Evolutionary conservation across 2,797 vertebrate species (phyloP), one percentile per base, ranked within the genome.

Genomic region (Channa striata): DNA sequence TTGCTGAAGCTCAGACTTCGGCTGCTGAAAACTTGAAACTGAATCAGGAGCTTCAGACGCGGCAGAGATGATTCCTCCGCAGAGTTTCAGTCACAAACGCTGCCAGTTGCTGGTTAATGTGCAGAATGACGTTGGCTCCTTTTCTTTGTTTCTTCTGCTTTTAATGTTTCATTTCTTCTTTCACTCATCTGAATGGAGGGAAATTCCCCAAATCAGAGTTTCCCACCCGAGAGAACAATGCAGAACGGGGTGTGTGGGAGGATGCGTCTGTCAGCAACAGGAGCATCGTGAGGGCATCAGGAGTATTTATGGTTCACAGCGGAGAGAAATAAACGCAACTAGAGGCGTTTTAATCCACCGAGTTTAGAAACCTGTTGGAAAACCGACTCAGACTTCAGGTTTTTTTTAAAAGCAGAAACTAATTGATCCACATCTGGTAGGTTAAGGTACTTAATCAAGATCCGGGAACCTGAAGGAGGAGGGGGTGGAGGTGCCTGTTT

Each of bases 131-230:
- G 25, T 30, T 30, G 25, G 4, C 25, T 30, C 4, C 25, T 30
- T 30, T 30, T 30, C 25, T 30, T 30, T 30, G 6, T 20, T 42
- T 19, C 13, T 20, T 40, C 7, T 34, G 1, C 23, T 20, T 5
- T 49, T 2, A 14, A 13, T 25, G 2, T 11, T 6, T 42, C 20
- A 16, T 5, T 30, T 19, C 40, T 30, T 40, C 44, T 39, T 14
- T 65, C 16, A n/a, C 30, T 42, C 14, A 57, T 36, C 30, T 54
- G 37, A 46, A 12, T 42, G n/a, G n/a, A 21, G 68, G 63, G 72
- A 64, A 72, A 68, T 54, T 54, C 77, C 72, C 58, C 6, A 11
- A 39, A 14, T 3, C 4, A 34, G 46, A 61, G 34, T 59, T 72
- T 66, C 33, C 34, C 25, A 30, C 25, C 36, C 58, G n/a, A 43